Percentiles rank a stretch among this genome's conserved stretches.
phyloP scores from a whole-genome alignment of 2,113 vertebrate species.

The Gymnogyps californianus region DNA sequence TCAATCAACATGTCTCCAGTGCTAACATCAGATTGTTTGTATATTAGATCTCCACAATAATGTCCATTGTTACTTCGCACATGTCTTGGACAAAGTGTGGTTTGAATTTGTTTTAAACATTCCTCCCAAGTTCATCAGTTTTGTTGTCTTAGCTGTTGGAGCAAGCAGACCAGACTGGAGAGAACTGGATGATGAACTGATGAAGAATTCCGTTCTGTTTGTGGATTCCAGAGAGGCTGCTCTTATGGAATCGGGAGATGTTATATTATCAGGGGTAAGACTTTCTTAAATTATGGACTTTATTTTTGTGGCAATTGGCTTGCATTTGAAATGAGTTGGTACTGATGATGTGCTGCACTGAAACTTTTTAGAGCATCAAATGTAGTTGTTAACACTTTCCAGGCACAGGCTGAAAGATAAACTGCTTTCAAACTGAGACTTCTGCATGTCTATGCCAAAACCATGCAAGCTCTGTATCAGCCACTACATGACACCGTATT shows the following conservation, averaged over 20 bases:
- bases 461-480: background rate
- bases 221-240: slow-evolving; percentile 90
- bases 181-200: slow-evolving; percentile 87
- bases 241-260: slow-evolving; percentile 85
- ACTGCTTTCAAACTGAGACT: background rate
- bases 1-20: background rate
- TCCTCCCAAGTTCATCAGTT: background rate
- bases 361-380: background rate
- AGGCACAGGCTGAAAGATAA: background rate
- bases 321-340: background rate
- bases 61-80: accelerated
- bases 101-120: background rate
- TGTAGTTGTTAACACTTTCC: background rate
- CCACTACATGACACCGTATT: background rate
- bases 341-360: background rate
- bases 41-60: background rate
- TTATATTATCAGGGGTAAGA: slow-evolving; percentile 88
- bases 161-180: slow-evolving; percentile 92
- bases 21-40: background rate
- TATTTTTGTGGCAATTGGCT: background rate
- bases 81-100: background rate
- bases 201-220: slow-evolving; percentile 85
- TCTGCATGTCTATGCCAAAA: background rate
- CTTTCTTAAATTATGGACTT: background rate
- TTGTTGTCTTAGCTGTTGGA: slow-evolving; percentile 80